Percentiles rank a stretch among this genome's conserved stretches.
phyloP scores from a whole-genome alignment of 2,888 invertebrate species.

The Zelleria hepariella region DNA sequence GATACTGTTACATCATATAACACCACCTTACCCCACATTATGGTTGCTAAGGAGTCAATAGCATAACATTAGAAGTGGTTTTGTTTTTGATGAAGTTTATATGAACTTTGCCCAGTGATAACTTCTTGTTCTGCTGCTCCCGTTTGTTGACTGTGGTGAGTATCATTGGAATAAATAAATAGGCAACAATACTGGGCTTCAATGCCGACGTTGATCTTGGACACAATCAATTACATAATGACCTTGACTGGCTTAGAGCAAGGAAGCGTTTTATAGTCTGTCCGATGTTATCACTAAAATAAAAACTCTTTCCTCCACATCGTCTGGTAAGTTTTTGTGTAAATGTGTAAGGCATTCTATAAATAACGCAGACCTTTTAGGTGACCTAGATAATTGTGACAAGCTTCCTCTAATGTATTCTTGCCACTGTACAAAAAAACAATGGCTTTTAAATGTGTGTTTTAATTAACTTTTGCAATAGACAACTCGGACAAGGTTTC shows the following conservation, averaged over 20 bases:
- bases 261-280: background rate
- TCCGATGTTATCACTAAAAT: background rate
- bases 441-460: background rate
- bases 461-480: background rate
- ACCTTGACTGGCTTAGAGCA: background rate
- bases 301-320: too few species aligned
- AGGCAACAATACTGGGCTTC: background rate
- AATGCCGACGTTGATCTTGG: background rate
- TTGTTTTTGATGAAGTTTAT: background rate
- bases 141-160: slow-evolving; percentile 22
- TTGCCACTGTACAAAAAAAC: background rate
- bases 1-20: slow-evolving; percentile 49
- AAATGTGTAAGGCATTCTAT: slow-evolving; percentile 21
- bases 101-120: slow-evolving; percentile 20
- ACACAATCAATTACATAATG: slow-evolving; percentile 3
- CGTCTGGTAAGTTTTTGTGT: background rate
- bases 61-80: slow-evolving; percentile 29
- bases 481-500: too few species aligned
- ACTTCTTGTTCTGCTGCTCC: slow-evolving; percentile 16
- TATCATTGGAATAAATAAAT: slow-evolving; percentile 12
- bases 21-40: slow-evolving; percentile 3
- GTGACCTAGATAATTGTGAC: slow-evolving; percentile 42
- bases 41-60: slow-evolving; percentile 42
- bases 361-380: slow-evolving; percentile 45
- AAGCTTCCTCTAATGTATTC: slow-evolving; percentile 37